Conservation (phyloP, 2,113 vertebrate species). For the Engraulis encrasicolus region DNA sequence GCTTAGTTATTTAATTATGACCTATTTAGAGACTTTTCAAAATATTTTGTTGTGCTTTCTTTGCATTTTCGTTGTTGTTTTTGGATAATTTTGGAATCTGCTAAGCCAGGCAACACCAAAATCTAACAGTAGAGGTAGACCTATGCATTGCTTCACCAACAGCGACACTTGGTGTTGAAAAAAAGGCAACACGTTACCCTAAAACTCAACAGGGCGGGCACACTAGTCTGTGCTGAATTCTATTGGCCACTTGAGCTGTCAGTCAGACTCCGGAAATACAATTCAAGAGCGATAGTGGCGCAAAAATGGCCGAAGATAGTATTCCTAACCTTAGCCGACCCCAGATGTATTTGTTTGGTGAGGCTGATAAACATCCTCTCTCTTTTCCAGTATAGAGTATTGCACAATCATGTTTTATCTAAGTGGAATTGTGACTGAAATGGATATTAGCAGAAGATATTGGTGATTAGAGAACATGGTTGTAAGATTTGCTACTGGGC, state of each 20-base stretch:
- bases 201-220: not conserved
- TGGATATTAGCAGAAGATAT: not conserved
- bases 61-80: too few relatives aligned
- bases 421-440: not conserved
- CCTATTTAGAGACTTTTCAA: too few relatives aligned
- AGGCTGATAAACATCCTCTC: conserved; percentile 46
- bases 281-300: conserved; percentile 45
- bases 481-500: not conserved
- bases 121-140: not conserved
- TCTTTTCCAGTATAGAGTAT: not conserved
- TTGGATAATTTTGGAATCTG: too few relatives aligned
- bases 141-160: not conserved
- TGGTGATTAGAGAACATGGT: not conserved
- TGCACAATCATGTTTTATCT: not conserved
- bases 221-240: not conserved
- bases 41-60: too few relatives aligned
- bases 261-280: conserved; percentile 48
- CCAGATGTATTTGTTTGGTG: conserved; percentile 80
- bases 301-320: conserved; percentile 74
- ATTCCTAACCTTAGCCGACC: conserved; percentile 71
- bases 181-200: not conserved
- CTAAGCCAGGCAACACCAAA: too few relatives aligned
- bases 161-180: conserved; percentile 12
- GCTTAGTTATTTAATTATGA: too few relatives aligned
- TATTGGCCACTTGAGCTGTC: conserved; percentile 55